Conservation (phyloP, 2,113 vertebrate species). For the Megaceryle torquata region DNA sequence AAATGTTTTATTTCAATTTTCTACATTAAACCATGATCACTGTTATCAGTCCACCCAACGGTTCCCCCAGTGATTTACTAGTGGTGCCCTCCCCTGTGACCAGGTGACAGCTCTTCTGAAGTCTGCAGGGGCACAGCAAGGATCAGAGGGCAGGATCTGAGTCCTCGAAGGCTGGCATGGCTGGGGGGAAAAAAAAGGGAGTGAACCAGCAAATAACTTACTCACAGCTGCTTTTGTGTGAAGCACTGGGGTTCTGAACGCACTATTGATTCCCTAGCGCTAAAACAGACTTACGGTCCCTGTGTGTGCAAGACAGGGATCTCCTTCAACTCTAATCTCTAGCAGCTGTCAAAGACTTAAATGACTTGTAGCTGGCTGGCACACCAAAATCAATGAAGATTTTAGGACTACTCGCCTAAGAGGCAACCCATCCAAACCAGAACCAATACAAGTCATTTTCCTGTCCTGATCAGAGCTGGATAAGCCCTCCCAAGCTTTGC, state of each 20-base stretch:
- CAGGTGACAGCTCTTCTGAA: neutral
- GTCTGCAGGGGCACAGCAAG: neutral
- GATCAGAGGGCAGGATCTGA: neutral
- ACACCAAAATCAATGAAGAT: neutral
- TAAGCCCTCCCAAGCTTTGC: neutral
- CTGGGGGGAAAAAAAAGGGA: neutral
- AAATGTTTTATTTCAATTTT: neutral
- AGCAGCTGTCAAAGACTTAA: constrained; percentile 29
- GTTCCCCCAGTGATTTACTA: neutral
- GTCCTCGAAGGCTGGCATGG: neutral
- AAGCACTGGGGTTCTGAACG: constrained; percentile 30
- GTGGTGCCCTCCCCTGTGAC: neutral
- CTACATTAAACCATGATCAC: neutral
- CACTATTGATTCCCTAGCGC: constrained; percentile 27
- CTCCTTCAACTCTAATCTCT: constrained; percentile 39
- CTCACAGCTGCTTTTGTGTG: constrained; percentile 58
- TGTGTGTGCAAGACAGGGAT: neutral
- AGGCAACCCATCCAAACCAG: neutral
- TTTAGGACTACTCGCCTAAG: neutral
- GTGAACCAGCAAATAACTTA: neutral
- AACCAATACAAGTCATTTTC: neutral
- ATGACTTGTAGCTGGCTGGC: neutral
- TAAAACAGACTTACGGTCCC: constrained; percentile 14
- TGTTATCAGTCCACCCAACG: neutral
- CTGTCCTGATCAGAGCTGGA: neutral